A percentile compares a stretch with the other conserved stretches of the same genome.
Conservation (phyloP, 2,797 vertebrate species). For the Tokudaia muenninki region DNA sequence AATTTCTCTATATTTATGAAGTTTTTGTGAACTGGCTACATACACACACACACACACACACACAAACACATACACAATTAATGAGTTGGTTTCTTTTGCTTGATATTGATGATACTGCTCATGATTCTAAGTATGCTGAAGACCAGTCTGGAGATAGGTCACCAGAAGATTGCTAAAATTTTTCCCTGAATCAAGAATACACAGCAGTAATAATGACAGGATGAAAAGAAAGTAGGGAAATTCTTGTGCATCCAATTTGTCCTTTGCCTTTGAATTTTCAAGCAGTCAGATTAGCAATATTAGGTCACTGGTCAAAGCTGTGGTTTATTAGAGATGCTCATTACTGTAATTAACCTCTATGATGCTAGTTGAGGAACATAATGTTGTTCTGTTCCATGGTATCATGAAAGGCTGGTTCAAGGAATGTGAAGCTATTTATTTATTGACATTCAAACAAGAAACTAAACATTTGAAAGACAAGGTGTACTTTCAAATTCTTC, state of each 20-base stretch:
- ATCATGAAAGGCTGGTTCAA: neutral
- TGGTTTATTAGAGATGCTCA: neutral
- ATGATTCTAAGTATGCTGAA: neutral
- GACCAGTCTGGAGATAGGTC: neutral
- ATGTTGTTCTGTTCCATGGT: too few species aligned
- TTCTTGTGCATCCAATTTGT: neutral
- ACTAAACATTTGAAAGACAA: neutral
- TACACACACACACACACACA: neutral
- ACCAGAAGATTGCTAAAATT: neutral
- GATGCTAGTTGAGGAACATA: neutral
- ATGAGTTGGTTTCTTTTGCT: neutral
- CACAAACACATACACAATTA: neutral
- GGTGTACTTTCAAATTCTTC: neutral
- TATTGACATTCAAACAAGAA: too few species aligned
- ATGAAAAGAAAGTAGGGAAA: neutral
- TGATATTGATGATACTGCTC: neutral
- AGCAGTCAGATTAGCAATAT: neutral
- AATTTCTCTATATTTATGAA: neutral
- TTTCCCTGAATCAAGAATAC: neutral
- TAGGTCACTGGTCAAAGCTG: neutral
- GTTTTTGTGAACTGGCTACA: neutral
- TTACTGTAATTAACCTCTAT: neutral
- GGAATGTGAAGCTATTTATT: neutral
- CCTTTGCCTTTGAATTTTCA: neutral
- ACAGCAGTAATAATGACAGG: neutral